Conservation (phyloP, 2,113 vertebrate genomes). For the Murina feae region DNA sequence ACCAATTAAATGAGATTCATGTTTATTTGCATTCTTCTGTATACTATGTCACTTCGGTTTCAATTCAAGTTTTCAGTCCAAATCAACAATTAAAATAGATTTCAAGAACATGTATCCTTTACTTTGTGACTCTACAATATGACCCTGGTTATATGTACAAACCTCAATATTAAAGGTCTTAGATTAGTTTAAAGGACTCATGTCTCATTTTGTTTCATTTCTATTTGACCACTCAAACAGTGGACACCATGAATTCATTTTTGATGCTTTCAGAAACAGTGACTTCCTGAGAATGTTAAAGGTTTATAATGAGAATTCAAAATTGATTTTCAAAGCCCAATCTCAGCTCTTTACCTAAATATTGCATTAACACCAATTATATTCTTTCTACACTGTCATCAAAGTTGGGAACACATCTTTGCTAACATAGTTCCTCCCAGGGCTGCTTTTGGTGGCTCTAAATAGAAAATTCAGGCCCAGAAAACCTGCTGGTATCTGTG, state of each 20-base stretch:
- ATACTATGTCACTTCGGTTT: background rate
- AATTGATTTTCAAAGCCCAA: slow-evolving; percentile 13
- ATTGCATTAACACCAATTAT: background rate
- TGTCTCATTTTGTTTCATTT: background rate
- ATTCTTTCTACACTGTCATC: background rate
- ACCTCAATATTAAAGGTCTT: background rate
- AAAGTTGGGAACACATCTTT: background rate
- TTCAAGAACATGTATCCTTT: background rate
- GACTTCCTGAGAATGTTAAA: background rate
- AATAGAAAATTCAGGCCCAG: background rate
- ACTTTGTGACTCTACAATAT: background rate
- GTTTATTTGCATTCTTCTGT: background rate
- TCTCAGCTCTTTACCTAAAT: background rate
- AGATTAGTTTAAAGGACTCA: background rate
- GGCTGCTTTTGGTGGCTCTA: background rate
- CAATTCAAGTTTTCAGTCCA: slow-evolving; percentile 1
- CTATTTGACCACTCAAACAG: background rate
- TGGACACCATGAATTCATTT: background rate
- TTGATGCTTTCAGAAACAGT: background rate
- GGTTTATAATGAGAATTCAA: background rate
- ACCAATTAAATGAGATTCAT: background rate
- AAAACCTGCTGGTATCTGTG: background rate
- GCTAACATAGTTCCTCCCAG: background rate
- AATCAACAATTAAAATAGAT: slow-evolving; percentile 8
- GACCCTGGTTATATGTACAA: background rate